These are phyloP conservation scores for Rostratula benghalensis DNA, from an alignment of 2,113 vertebrate genomes.

Conservation along the genomic window DNA sequence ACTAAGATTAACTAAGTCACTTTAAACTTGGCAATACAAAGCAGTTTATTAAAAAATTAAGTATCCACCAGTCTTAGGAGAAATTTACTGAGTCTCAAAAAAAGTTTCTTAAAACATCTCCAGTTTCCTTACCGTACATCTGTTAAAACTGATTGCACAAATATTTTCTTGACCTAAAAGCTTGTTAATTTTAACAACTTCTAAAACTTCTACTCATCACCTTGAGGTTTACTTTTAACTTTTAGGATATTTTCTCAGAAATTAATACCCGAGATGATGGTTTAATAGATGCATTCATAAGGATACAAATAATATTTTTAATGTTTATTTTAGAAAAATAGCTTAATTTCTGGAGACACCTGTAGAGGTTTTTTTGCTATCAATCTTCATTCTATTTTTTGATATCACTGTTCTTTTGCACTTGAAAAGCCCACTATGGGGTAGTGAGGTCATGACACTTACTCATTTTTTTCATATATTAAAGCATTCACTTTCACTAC, in stretches of 20 bases:
- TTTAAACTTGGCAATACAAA: not conserved
- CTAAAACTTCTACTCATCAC: not conserved
- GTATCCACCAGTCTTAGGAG: not conserved
- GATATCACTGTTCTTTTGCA: not conserved
- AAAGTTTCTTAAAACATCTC: not conserved
- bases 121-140: not conserved
- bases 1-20: not conserved
- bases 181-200: not conserved
- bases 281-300: not conserved
- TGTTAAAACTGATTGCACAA: not conserved
- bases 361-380: not conserved
- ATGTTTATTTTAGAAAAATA: not conserved
- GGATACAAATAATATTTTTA: not conserved
- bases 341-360: not conserved
- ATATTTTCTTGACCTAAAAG: not conserved
- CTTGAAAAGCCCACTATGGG: not conserved
- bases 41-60: not conserved
- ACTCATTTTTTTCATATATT: not conserved
- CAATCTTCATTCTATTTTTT: not conserved
- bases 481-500: not conserved
- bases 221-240: not conserved
- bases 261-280: not conserved
- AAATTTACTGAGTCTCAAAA: conserved; percentile 26
- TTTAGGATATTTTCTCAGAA: not conserved
- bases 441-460: not conserved